These are phyloP conservation scores for Enoplosus armatus DNA, from an alignment of 2,797 vertebrate species.

Conservation along the genomic window DNA sequence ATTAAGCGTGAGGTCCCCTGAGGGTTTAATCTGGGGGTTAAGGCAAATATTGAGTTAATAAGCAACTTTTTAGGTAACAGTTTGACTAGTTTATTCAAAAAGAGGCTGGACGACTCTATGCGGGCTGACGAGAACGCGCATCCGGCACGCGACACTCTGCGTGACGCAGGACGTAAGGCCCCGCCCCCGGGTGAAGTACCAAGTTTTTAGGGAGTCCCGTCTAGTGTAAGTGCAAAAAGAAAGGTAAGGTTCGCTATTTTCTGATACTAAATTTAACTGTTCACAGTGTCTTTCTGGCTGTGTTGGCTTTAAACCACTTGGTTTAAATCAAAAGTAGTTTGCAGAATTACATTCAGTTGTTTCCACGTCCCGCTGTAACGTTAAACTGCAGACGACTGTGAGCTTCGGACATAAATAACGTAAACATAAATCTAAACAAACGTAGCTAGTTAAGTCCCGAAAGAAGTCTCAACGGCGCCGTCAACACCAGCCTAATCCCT, in stretches of 20 bases:
- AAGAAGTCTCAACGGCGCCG: neutral
- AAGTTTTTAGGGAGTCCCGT: too few species aligned
- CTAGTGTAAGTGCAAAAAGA: neutral
- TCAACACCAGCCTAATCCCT: neutral
- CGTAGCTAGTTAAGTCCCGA: neutral
- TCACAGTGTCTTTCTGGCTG: accelerated
- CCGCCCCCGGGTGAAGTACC: too few species aligned
- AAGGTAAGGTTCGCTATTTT: conserved; percentile 9
- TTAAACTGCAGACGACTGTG: neutral
- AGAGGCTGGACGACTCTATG: too few species aligned
- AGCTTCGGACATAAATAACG: neutral
- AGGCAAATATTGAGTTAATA: too few species aligned
- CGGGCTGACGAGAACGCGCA: too few species aligned
- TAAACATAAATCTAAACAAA: neutral
- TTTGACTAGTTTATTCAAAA: too few species aligned
- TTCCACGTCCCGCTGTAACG: neutral
- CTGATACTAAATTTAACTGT: accelerated
- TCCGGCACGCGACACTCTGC: too few species aligned
- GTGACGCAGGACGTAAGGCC: too few species aligned
- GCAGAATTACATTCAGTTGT: neutral
- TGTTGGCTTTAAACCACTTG: neutral
- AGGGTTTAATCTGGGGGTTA: too few species aligned
- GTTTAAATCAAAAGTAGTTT: neutral
- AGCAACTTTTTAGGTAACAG: too few species aligned
- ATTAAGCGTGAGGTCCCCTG: too few species aligned